Conservation (phyloP, 2,113 vertebrate species). For the Canis aureus region DNA sequence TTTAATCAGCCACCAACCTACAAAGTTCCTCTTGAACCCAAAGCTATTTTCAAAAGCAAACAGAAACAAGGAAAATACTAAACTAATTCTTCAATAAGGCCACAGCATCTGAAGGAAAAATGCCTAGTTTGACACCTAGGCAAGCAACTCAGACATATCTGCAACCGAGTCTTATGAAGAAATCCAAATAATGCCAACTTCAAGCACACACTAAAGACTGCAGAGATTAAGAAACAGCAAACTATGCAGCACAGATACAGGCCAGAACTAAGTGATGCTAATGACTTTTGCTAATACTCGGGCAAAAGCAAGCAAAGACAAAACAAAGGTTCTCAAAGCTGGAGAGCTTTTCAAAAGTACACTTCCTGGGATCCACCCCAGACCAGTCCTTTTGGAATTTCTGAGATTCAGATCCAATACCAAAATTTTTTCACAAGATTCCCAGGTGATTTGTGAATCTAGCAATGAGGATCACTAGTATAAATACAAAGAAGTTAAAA, state of each 20-base stretch:
- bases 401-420: background rate
- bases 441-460: background rate
- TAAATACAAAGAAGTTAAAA: background rate
- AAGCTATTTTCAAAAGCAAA: background rate
- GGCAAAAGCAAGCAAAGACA: background rate
- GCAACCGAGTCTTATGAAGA: background rate
- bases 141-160: background rate
- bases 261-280: background rate
- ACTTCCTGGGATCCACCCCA: background rate
- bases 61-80: background rate
- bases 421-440: background rate
- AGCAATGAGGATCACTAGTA: background rate
- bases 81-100: background rate
- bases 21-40: background rate
- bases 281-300: background rate
- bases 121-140: background rate
- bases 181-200: background rate
- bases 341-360: background rate
- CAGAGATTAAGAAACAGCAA: background rate
- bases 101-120: background rate
- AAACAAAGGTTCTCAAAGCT: background rate
- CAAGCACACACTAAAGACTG: background rate
- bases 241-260: background rate
- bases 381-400: background rate
- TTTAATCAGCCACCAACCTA: background rate